These are phyloP conservation scores for Irena cyanogastra DNA, from an alignment of 2,113 vertebrate species.

Conservation along the genomic window DNA sequence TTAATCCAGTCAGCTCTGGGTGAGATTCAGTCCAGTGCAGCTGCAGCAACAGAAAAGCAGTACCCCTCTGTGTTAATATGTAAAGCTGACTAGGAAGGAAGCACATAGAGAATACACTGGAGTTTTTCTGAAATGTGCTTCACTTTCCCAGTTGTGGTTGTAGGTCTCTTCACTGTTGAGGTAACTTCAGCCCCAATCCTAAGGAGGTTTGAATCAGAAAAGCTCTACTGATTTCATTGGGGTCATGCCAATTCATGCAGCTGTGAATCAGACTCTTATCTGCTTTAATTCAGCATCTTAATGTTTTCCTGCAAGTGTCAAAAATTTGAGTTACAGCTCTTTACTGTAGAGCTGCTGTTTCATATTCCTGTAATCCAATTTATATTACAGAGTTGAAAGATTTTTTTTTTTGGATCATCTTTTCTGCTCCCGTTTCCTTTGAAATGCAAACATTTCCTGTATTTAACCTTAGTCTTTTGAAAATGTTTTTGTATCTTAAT, in stretches of 20 bases:
- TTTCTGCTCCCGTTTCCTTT: slow-evolving; percentile 42
- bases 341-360: background rate
- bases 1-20: background rate
- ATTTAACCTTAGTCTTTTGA: background rate
- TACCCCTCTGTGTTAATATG: background rate
- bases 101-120: background rate
- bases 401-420: slow-evolving; percentile 9
- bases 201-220: background rate
- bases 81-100: background rate
- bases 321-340: background rate
- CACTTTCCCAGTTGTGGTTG: background rate
- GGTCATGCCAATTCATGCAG: background rate
- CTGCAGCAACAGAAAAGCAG: background rate
- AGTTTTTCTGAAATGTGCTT: background rate
- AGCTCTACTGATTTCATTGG: background rate
- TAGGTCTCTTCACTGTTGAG: background rate
- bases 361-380: slow-evolving; percentile 16
- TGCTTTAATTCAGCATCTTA: background rate
- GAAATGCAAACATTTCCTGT: slow-evolving; percentile 47
- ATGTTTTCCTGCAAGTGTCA: background rate
- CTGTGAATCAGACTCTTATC: background rate
- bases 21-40: background rate
- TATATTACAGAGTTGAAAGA: background rate
- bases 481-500: slow-evolving; percentile 5
- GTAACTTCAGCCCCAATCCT: background rate